Base-by-base conservation (phyloP, 2,797 vertebrate genomes). In the Triplophysa yarkandensis region DNA sequence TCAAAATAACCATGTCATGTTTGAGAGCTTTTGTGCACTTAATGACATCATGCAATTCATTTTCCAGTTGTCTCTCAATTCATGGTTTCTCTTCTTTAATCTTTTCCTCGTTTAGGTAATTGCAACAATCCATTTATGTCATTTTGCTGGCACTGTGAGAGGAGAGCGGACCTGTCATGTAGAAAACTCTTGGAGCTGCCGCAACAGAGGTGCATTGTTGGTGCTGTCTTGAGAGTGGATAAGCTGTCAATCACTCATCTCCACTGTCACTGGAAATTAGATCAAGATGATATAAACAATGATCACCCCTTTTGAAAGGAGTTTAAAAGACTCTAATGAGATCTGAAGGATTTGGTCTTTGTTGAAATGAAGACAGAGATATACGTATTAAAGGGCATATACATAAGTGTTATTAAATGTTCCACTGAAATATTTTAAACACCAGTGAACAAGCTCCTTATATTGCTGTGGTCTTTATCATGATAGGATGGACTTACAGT, bases 71-170 rank as follows among this genome's bases (percentile, higher is more conserved):
- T 9, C 13, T 43, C 9, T 32, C n/a, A 25, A 61, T 39, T 11
- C n/a, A 48, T n/a, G 19, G 0, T 19, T 6, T 52, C 7, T n/a
- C 13, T 39, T 23, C 48, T 69, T 52, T 21, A 17, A 44, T 66
- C 11, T n/a, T 75, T 5, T 69, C 25, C 65, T 27, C 28, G 58
- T 41, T 7, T 19, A 82, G 78, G 76, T 50, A 54, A 65, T 55
- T 36, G 23, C 27, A 28, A 69, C 64, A 74, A 66, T 52, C 34
- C 63, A 79, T 82, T 67, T 74, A 39, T 65, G 32, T 70, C 39
- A 83, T 71, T 48, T 70, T 81, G 73, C 63, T 68, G 77, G 50
- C 74, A 73, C 74, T 67, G 48, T 74, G 76, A 68, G 74, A 61
- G 41, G 52, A 67, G 76, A 77, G 54, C 55, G 55, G 71, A 76